These are phyloP conservation scores for Orchesella flavescens DNA, from an alignment of 2,888 invertebrate species.

Conservation along the genomic window DNA sequence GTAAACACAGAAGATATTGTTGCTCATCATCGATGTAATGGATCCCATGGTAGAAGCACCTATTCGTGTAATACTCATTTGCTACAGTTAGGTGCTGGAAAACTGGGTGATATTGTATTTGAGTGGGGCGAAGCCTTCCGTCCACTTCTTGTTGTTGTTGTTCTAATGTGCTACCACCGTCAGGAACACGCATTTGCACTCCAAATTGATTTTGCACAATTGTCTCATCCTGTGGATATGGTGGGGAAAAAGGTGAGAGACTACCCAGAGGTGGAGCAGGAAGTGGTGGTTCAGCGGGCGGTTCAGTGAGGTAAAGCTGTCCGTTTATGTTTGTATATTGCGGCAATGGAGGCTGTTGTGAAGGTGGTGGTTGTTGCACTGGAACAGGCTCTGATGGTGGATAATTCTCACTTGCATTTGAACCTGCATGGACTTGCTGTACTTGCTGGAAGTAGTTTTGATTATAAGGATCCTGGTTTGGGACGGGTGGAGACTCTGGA, in stretches of 20 bases:
- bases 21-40: conserved; percentile 7
- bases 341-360: no score
- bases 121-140: background rate
- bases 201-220: background rate
- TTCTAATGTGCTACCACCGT: background rate
- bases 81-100: background rate
- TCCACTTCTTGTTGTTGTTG: background rate
- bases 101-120: background rate
- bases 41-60: conserved; percentile 40
- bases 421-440: no score
- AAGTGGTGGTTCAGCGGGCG: no score
- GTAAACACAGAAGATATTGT: conserved; percentile 33
- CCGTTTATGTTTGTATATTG: no score
- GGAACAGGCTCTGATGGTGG: no score
- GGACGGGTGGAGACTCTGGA: no score
- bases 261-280: no score
- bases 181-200: background rate
- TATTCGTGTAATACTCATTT: background rate
- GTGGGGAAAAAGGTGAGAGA: background rate
- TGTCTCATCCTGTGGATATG: background rate
- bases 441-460: no score
- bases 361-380: no score
- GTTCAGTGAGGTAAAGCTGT: no score
- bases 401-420: no score
- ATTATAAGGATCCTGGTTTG: no score